Evolutionary conservation across 2,888 invertebrate species (phyloP).

Genomic region (Epinotia bilunana): DNA sequence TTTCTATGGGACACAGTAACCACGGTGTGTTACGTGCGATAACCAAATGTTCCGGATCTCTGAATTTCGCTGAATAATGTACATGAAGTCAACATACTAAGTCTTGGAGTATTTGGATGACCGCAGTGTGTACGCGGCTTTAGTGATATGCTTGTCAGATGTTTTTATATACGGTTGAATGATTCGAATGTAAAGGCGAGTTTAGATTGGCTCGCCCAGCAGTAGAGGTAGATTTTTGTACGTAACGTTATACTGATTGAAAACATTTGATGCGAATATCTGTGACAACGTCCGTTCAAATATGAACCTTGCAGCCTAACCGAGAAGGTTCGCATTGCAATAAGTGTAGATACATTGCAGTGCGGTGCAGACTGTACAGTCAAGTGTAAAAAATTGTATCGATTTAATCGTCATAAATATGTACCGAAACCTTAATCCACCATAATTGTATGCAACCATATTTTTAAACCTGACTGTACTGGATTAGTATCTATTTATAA

Average conservation of each 20-base stretch:
- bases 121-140: constrained; percentile 23
- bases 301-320: background rate
- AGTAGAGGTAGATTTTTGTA: constrained; percentile 18
- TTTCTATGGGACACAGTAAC: background rate
- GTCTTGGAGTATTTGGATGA: background rate
- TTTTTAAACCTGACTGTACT: too few relatives aligned
- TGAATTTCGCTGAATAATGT: background rate
- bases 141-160: constrained; percentile 47
- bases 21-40: too few relatives aligned
- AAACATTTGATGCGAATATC: background rate
- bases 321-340: background rate
- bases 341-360: background rate
- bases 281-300: background rate
- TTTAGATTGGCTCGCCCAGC: background rate
- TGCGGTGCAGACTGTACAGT: too few relatives aligned
- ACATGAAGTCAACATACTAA: background rate
- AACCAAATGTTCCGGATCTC: background rate
- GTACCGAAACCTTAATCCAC: too few relatives aligned
- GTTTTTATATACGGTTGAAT: constrained; percentile 41
- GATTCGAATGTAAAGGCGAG: constrained; percentile 38
- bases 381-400: too few relatives aligned
- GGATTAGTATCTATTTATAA: background rate
- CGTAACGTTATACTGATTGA: constrained; percentile 1
- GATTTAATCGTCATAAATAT: too few relatives aligned
- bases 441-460: too few relatives aligned